Evolutionary conservation across 2,888 invertebrate genomes (phyloP), one percentile per base, ranked within the genome.

Genomic region (Matsumyia berberina): DNA sequence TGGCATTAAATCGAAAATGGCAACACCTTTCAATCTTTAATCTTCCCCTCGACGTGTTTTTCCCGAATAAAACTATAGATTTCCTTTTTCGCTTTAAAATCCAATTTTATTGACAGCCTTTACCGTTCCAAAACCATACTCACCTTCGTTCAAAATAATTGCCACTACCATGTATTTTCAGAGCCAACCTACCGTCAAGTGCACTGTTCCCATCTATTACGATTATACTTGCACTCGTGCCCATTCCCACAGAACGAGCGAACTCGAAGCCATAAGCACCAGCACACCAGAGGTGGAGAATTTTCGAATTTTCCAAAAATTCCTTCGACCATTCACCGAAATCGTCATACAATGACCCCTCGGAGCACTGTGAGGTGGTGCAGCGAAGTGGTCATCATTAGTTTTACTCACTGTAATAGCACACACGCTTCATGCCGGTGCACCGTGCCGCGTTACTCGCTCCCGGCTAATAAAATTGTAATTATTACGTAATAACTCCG

Each of bases 401-500:
- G 69, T 33, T 69, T 33, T 44, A 44, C 55, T 42, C 19, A 42
- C 53, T 8, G n/a, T 67, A 29, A 17, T 11, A 42, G 17, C 67
- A 9, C 5, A 19, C 15, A 9, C 29, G 19, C 3, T 35, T 15
- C 11, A 15, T 44, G 11, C 57, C 24, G 53, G 46, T 53, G 51
- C 55, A 55, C 49, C 37, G 42, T 35, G 53, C 62, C 58, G 55
- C 64, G 57, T 64, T 76, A 58, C 67, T 58, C 24, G 76, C 60
- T 49, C 60, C 17, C 67, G 51, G 67, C 77, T 77, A 66, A 83
- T 69, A 79, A 78, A 78, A 67, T 42, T 73, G 73, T 78, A 69
- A 83, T 83, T 69, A 83, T 83, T 78, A 73, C 73, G 37, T 19
- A 64, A 79, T 58, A 78, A 69, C 73, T 73, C 60, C 49, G 39